Evolutionary conservation across 1,140 invertebrate species (phyloP).

Genomic region (Archegozetes longisetosus): DNA sequence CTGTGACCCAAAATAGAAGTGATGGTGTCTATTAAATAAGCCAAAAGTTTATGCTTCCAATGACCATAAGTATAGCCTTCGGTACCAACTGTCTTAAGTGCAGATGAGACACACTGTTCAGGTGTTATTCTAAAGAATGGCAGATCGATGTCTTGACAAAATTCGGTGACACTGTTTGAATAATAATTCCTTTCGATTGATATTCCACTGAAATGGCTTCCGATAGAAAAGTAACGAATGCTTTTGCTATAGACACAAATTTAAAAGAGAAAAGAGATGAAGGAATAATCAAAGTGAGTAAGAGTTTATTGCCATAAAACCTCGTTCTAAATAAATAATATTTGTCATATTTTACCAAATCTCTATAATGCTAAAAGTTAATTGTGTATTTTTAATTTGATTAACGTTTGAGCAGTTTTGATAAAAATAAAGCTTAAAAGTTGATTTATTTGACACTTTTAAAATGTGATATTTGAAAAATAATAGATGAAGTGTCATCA

Average conservation of each 20-base stretch:
- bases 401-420: too few species aligned
- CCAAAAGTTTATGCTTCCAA: conserved; percentile 26
- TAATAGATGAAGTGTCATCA: too few species aligned
- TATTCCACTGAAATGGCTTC: conserved; percentile 1
- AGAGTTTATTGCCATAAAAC: too few species aligned
- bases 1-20: background rate
- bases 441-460: too few species aligned
- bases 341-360: too few species aligned
- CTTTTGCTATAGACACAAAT: background rate
- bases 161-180: conserved; percentile 4
- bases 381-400: too few species aligned
- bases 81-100: conserved; percentile 57
- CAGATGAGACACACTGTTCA: conserved; percentile 39
- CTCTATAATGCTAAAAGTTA: too few species aligned
- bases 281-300: too few species aligned
- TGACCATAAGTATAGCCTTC: conserved; percentile 56
- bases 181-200: background rate
- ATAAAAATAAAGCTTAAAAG: too few species aligned
- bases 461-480: too few species aligned
- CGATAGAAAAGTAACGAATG: background rate
- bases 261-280: background rate
- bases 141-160: background rate
- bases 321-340: too few species aligned
- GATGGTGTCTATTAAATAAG: conserved; percentile 6
- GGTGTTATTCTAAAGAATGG: too few species aligned